phyloP scores from a whole-genome alignment of 2,888 invertebrate species.

The Amiota communis region DNA sequence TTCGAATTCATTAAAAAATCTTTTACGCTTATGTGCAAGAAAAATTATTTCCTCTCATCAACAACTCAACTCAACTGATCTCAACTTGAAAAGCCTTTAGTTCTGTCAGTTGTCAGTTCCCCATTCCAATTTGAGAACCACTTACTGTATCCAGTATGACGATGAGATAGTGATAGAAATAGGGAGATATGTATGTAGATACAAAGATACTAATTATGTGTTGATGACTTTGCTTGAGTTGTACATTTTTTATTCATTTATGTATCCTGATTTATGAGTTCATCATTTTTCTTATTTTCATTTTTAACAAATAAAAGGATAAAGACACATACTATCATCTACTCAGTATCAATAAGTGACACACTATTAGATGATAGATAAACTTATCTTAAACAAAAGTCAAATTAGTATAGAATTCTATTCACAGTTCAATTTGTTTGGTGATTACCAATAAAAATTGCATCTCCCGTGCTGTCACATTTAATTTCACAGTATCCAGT shows the following conservation, averaged over 20 bases:
- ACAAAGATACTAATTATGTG: conserved; percentile 49
- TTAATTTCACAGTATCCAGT: background rate
- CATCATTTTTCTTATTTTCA: background rate
- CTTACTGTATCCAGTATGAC: conserved; percentile 38
- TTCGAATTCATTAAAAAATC: conserved; percentile 51
- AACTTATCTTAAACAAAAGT: too few relatives aligned
- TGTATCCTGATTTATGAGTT: background rate
- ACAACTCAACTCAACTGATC: background rate
- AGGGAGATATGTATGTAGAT: background rate
- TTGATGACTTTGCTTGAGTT: conserved; percentile 41
- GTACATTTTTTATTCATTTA: conserved; percentile 46
- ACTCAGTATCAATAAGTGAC: too few relatives aligned
- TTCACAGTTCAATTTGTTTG: too few relatives aligned
- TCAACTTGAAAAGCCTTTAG: conserved; percentile 41
- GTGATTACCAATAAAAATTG: conserved; percentile 19
- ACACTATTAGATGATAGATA: too few relatives aligned
- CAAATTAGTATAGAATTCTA: too few relatives aligned
- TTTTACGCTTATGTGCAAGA: conserved; percentile 13
- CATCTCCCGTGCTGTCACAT: conserved; percentile 21
- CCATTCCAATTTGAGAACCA: conserved; percentile 38
- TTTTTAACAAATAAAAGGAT: background rate
- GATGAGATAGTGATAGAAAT: background rate
- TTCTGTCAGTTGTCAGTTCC: conserved; percentile 40
- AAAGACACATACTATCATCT: too few relatives aligned
- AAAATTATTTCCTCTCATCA: conserved; percentile 26